Base-by-base conservation (phyloP, 2,797 vertebrate species). In the Rachycentron canadum region DNA sequence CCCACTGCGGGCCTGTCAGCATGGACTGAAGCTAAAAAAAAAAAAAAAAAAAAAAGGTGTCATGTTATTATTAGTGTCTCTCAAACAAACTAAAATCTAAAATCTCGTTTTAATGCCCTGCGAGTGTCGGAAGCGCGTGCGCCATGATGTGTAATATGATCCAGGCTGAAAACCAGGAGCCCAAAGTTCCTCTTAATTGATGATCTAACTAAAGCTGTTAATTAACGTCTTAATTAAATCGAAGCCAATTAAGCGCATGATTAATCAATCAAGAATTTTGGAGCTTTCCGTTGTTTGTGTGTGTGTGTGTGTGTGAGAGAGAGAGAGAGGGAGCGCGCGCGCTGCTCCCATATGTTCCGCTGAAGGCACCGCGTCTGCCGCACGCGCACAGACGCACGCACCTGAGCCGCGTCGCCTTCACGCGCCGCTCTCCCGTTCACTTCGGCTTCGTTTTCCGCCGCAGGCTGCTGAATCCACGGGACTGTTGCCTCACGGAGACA, bases 141-240 rank as follows among this genome's bases (percentile, higher is more conserved):
- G 3, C 7, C 32, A 32, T 32, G 32, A 32, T 32, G 32, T 32
- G 32, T 32, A 3, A 32, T 32, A 32, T 36, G 9, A 36, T 36
- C 34, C 34, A 36, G 34, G 61, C 28, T 52, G 43, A 17, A 63
- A 72, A 57, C 25, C 49, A 36, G 43, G 30, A 73, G 58, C 26
- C 41, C 41, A 32, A 45, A 41, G 45, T 70, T 70, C 0, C 16
- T 69, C 55, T 72, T 73, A 85, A 90, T 79, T 82, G 70, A 73
- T 80, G 36, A 57, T 84, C 63, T 62, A 73, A 83, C 16, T 41
- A 70, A n/a, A 10, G 58, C 7, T 60, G 75, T 73, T 86, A 84
- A 88, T 86, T 77, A 84, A 78, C 41, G 65, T 80, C 73, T 78
- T 69, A 84, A 84, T 88, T 82, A 86, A 88, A 85, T 88, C 49